Evolutionary conservation across 2,888 invertebrate species (phyloP).

Genomic region (Eupithecia vulgata): DNA sequence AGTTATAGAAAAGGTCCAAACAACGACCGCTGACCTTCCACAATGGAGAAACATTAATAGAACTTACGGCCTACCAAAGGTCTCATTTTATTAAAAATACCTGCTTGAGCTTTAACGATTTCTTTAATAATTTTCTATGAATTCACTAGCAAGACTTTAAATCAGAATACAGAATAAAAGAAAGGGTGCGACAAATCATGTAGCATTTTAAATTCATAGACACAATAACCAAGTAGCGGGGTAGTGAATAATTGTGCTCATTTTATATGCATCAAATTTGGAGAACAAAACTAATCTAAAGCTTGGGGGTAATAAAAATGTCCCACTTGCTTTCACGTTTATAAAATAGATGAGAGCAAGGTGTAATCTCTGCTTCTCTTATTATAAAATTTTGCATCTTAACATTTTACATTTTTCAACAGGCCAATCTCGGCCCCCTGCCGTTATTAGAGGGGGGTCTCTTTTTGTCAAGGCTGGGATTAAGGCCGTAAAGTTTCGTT

Average conservation of each 20-base stretch:
- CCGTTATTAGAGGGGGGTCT: conserved; percentile 60
- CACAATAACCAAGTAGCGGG: conserved; percentile 68
- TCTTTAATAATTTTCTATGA: background rate
- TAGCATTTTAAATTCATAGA: conserved; percentile 70
- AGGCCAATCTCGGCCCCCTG: conserved; percentile 59
- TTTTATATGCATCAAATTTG: conserved; percentile 83
- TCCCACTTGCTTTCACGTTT: conserved; percentile 75
- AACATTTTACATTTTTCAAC: conserved; percentile 79
- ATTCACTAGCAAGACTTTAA: background rate
- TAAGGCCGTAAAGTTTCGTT: conserved; percentile 52
- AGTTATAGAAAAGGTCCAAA: background rate
- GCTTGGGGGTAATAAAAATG: conserved; percentile 80
- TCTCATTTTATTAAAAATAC: background rate
- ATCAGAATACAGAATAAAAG: conserved; percentile 1
- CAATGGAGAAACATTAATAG: background rate
- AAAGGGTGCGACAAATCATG: conserved; percentile 42
- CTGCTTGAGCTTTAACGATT: background rate
- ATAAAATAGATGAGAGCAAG: conserved; percentile 80
- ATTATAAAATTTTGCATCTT: conserved; percentile 81
- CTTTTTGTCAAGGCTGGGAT: conserved; percentile 64
- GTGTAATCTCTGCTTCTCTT: conserved; percentile 81
- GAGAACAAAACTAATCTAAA: conserved; percentile 83
- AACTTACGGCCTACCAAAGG: background rate
- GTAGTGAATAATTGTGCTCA: conserved; percentile 81
- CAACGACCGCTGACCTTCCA: background rate